phyloP scores from a whole-genome alignment of 64 coral and sea anemone species.

The Actinia equina region DNA sequence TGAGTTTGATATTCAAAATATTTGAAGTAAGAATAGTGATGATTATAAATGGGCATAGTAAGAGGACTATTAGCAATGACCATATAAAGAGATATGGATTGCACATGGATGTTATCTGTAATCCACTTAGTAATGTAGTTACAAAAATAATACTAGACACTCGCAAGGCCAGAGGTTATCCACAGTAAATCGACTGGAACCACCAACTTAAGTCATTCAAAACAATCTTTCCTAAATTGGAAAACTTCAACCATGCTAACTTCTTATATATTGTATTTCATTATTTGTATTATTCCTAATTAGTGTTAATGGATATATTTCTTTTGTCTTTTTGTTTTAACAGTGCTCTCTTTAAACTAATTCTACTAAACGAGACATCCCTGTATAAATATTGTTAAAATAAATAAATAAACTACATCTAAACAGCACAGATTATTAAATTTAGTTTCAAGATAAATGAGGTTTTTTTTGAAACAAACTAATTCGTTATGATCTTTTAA shows the following conservation, averaged over 20 bases:
- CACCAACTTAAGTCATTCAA: not conserved
- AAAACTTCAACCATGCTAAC: not conserved
- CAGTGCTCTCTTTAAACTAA: too few species aligned
- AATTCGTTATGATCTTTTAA: not conserved
- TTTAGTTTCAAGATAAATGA: not conserved
- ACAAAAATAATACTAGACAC: conserved; percentile 16
- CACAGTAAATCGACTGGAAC: not conserved
- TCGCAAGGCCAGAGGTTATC: conserved; percentile 4
- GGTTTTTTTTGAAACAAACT: not conserved
- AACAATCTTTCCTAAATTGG: not conserved
- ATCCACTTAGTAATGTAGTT: conserved; percentile 11
- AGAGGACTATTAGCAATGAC: not conserved
- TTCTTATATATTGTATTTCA: too few species aligned
- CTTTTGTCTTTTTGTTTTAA: too few species aligned
- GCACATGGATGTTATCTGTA: conserved; percentile 1
- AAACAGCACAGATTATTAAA: not conserved
- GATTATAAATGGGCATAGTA: not conserved
- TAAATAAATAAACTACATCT: not conserved
- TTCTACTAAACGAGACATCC: too few species aligned
- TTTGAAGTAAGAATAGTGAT: not conserved
- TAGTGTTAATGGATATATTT: too few species aligned
- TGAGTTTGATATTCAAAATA: not conserved
- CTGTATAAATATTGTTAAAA: too few species aligned
- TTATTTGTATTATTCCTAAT: too few species aligned
- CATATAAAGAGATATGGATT: conserved; percentile 19